Conservation (phyloP, 2,888 invertebrate species). For the Drosophila parthenogenetica region DNA sequence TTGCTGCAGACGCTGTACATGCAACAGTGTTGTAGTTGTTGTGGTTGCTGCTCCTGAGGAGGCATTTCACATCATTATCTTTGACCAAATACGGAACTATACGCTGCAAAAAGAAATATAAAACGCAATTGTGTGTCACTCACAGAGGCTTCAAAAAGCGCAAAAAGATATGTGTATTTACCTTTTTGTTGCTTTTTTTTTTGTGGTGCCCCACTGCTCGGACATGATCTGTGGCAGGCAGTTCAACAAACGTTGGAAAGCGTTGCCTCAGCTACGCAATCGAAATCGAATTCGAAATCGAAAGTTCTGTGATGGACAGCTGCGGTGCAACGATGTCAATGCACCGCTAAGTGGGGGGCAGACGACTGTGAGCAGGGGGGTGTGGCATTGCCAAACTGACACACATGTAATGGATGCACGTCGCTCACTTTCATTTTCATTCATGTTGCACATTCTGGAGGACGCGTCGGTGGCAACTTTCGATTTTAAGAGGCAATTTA, state of each 20-base stretch:
- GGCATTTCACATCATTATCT: constrained; percentile 81
- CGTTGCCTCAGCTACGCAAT: constrained; percentile 50
- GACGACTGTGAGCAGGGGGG: constrained; percentile 21
- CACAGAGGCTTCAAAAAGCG: constrained; percentile 67
- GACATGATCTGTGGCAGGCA: constrained; percentile 69
- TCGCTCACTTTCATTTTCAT: constrained; percentile 66
- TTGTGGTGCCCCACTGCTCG: constrained; percentile 27
- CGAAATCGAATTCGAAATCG: constrained; percentile 64
- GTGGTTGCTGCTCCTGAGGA: constrained; percentile 35
- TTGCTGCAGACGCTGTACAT: constrained; percentile 59
- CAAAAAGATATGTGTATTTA: constrained; percentile 67
- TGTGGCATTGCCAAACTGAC: constrained; percentile 51
- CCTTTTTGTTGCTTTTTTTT: constrained; percentile 23
- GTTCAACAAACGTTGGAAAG: constrained; percentile 76
- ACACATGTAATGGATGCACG: constrained; percentile 79
- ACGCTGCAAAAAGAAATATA: constrained; percentile 41
- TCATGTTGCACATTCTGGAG: constrained; percentile 63
- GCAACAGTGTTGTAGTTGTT: constrained; percentile 24
- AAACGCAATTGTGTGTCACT: constrained; percentile 79
- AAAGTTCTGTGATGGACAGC: constrained; percentile 80
- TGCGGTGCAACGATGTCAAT: constrained; percentile 64
- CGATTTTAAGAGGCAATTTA: constrained; percentile 73
- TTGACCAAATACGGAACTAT: constrained; percentile 79
- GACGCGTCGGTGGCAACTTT: constrained; percentile 64
- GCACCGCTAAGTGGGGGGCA: constrained; percentile 47